A percentile compares a stretch with the other conserved stretches of the same genome.
Conservation (phyloP, 2,888 invertebrate genomes). For the Danaus chrysippus region DNA sequence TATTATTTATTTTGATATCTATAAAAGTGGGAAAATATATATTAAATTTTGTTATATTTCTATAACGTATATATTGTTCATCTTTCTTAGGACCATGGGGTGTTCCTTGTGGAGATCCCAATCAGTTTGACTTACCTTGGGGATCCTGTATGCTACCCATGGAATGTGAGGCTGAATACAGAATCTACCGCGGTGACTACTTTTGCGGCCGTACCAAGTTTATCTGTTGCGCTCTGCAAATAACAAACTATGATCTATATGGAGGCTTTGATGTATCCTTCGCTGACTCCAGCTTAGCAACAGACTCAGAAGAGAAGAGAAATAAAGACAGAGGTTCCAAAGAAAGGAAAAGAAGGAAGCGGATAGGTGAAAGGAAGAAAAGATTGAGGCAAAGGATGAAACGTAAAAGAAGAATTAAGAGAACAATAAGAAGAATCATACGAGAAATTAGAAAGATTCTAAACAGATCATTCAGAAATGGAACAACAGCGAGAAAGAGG, state of each 20-base stretch:
- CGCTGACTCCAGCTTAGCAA: slow-evolving; percentile 46
- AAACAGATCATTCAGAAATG: slow-evolving; percentile 50
- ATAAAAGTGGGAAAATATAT: too few relatives aligned
- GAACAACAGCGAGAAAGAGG: slow-evolving; percentile 47
- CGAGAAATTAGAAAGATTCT: slow-evolving; percentile 54
- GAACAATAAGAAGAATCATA: slow-evolving; percentile 50
- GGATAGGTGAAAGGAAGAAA: slow-evolving; percentile 33
- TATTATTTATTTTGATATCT: too few relatives aligned
- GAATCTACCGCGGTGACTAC: slow-evolving; percentile 62
- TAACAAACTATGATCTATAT: slow-evolving; percentile 61
- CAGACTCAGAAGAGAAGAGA: slow-evolving; percentile 50
- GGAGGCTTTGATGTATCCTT: slow-evolving; percentile 63
- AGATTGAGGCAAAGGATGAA: slow-evolving; percentile 41
- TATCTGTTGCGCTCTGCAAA: slow-evolving; percentile 57
- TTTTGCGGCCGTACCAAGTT: slow-evolving; percentile 60
- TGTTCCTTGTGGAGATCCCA: slow-evolving; percentile 64
- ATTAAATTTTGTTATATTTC: too few relatives aligned
- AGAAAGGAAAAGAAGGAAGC: slow-evolving; percentile 35
- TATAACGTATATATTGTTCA: neutral
- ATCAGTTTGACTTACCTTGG: slow-evolving; percentile 68
- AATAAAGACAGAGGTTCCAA: slow-evolving; percentile 35
- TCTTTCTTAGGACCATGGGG: slow-evolving; percentile 65
- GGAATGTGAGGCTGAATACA: slow-evolving; percentile 62
- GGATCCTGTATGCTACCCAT: slow-evolving; percentile 57
- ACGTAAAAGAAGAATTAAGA: slow-evolving; percentile 54